Evolutionary conservation across 2,888 invertebrate species (phyloP), one percentile per base, ranked within the genome.

Genomic region (Leucophora obtusa): DNA sequence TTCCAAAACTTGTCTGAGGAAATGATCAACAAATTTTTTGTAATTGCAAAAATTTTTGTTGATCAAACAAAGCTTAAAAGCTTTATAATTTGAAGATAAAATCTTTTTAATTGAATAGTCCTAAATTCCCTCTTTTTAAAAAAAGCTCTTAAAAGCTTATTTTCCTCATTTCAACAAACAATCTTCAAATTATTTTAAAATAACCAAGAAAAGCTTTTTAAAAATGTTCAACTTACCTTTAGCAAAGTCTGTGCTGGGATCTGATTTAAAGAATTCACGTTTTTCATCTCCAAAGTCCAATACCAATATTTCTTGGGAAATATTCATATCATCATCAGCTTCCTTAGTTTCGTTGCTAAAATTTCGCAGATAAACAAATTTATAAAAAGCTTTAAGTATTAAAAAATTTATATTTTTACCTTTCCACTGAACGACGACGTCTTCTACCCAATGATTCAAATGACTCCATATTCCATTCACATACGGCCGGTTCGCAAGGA

Each of bases 271-370:
- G 91, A 94, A 96, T 83, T 96, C 96, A 54, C 93, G 92, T 89
- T 96, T 96, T 83, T 97, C 97, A 91, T 97, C 97, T 63, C 97
- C 97, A 86, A 97, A 96, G 92, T 98, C 97, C 84, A 97, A 91
- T 2, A 97, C 97, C 21, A 97, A 92, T 87, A 98, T 97, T 91
- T 98, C 97, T 90, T 97, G 97, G 54, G 97, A 97, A 82, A 98
- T 93, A 83, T 97, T 97, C 96, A 97, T 97, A 84, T 94, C 93
- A 51, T 93, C 93, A 81, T 90, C 89, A 83, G 87, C 83, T 38
- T 92, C 91, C 85, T 93, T 93, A 33, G 92, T 92, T 82, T 94
- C 92, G 86, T 94, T 94, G 86, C 91, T 90, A 56, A 6, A 21
- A 33, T 38, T 38, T 11, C 10, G 11, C 11, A 9, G 14, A 7